Base-by-base conservation (phyloP, 2,888 invertebrate genomes). In the Eupelmus urozonus region DNA sequence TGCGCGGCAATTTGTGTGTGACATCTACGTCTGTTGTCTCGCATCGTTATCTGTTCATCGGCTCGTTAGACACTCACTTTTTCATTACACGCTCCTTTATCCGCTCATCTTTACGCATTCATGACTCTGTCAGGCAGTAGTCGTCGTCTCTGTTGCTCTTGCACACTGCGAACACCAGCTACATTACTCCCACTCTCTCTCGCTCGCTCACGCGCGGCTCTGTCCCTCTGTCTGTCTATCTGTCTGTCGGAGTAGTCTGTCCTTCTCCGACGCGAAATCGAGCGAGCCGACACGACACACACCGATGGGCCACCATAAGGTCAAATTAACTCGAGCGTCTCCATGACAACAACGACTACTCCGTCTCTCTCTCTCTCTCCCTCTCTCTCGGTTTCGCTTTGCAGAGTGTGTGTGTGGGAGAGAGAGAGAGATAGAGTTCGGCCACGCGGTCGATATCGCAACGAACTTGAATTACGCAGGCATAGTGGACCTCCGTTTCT, bases 241-340 rank as follows among this genome's bases (percentile, higher is more conserved):
- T 23, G 63, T 45, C 63, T 45, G 45, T 63, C 59, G 42, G n/a
- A n/a, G n/a, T n/a, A n/a, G 25, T 70, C 51, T 59, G 42, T 72
- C 63, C 25, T 45, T 16, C 40, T 55, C 25, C 23, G 18, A 53
- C 53, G 55, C 62, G 18, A 73, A 65, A 65, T 73, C 67, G 72
- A 67, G 78, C 23, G 73, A n/a, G 79, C 51, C 74, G 70, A 45
- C 76, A 42, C 72, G 73, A 69, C 76, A 76, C 75, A 69, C 76
- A 76, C 75, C 76, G 74, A 76, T 78, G 80, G 72, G 72, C 78
- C 76, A 80, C 80, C 80, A 80, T 80, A 80, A 80, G 80, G 80
- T 80, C 80, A 80, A 80, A 80, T 80, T 80, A 80, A 80, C 80
- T 80, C 80, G 80, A 80, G 80, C 80, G 80, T 80, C 78, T 80